Evolutionary conservation across 2,113 vertebrate genomes (phyloP), one percentile per base, ranked within the genome.

Genomic region (Solea senegalensis): DNA sequence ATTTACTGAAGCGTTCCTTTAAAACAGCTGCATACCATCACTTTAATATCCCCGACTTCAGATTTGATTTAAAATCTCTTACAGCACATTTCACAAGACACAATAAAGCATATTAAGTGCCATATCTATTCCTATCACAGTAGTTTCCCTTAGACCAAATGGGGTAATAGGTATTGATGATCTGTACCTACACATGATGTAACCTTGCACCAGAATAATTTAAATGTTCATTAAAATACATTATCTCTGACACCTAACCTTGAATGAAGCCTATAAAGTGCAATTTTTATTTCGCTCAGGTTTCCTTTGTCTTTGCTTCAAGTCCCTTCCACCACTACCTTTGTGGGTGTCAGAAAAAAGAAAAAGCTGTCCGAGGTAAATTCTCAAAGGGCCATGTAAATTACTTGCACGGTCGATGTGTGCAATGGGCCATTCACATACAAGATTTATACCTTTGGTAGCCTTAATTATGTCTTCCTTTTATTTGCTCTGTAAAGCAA

Each of bases 401-500:
- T 91, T 83, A 89, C 81, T 89, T 80, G 74, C 34, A 44, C 72
- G 66, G 84, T 91, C 87, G 84, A 89, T 89, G 86, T 86, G 88
- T 90, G 86, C 87, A 89, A 89, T 90, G 90, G 87, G 86, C 87
- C 88, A 85, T 90, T 91, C 88, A 76, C 87, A 88, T 76, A 76
- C 83, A 84, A 88, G 88, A 91, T 90, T 90, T 90, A 91, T 86
- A 88, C 84, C 88, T 86, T 87, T 75, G 87, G 70, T 86, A 80
- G 84, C 82, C 89, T 89, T 91, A 91, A 91, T 91, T 90, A 91
- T 88, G 84, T 90, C 83, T 88, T 82, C 87, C 86, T 83, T 90
- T 91, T 88, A 91, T 90, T 89, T 91, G 84, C 84, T 90, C 88
- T 87, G 89, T 91, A 87, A 90, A 91, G 90, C 90, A 89, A 81